A percentile compares a stretch with the other conserved stretches of the same genome.
phyloP scores from a whole-genome alignment of 2,113 vertebrate species.

The Chunga burmeisteri region DNA sequence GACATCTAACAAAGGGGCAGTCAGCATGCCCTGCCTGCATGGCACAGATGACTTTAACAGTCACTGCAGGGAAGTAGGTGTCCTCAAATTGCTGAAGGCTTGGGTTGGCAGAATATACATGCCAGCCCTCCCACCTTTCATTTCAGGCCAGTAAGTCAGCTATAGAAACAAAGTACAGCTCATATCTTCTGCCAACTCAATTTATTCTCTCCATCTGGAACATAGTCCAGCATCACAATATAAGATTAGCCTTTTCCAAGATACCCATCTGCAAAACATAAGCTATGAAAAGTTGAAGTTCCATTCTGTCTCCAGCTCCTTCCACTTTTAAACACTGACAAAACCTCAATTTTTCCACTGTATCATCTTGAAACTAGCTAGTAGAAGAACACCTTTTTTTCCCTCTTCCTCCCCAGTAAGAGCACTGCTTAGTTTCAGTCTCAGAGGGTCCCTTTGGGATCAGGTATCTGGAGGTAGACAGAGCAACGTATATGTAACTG shows the following conservation, averaged over 20 bases:
- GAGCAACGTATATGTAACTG: not conserved
- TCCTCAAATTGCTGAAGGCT: not conserved
- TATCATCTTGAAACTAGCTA: not conserved
- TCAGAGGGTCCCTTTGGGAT: not conserved
- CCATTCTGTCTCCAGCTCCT: not conserved
- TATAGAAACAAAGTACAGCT: not conserved
- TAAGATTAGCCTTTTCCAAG: constrained; percentile 10
- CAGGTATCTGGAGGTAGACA: not conserved
- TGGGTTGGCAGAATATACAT: not conserved
- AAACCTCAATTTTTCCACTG: not conserved
- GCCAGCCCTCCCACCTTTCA: not conserved
- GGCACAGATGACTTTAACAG: not conserved
- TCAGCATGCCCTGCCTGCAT: not conserved
- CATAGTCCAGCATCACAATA: not conserved
- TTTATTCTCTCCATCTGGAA: constrained; percentile 36
- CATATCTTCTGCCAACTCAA: not conserved
- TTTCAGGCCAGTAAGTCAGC: not conserved
- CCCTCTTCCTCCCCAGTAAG: not conserved
- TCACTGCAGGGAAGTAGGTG: not conserved
- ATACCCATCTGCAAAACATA: constrained; percentile 24
- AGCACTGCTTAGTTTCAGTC: not conserved
- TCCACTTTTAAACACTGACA: not conserved
- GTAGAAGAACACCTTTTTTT: not conserved
- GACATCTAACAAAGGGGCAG: not conserved
- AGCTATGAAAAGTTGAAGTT: not conserved